Conservation (phyloP, 1,140 invertebrate species). For the Lycorma delicatula region DNA sequence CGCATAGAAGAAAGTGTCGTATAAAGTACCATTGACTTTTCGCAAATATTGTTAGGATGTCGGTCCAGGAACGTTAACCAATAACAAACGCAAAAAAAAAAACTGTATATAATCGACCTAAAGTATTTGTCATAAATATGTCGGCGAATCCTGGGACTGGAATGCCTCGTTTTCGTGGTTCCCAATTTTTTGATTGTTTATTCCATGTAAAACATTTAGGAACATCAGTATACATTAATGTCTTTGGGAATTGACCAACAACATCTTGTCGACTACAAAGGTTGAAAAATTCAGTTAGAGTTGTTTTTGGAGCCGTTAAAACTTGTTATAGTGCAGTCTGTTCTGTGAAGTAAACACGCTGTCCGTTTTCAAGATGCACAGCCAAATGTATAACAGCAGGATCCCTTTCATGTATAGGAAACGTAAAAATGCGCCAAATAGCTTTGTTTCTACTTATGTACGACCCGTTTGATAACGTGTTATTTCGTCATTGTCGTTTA, state of each 20-base stretch:
- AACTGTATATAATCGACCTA: conserved; percentile 36
- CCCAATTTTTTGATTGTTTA: conserved; percentile 19
- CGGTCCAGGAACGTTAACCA: conserved; percentile 38
- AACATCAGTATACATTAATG: conserved; percentile 30
- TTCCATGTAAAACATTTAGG: conserved; percentile 34
- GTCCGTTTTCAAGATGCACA: conserved; percentile 36
- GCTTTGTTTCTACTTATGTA: conserved; percentile 40
- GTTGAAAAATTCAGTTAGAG: conserved; percentile 38
- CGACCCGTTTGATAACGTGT: conserved; percentile 28
- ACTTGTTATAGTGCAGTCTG: conserved; percentile 28
- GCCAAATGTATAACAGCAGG: conserved; percentile 34
- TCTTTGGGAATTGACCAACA: conserved; percentile 30
- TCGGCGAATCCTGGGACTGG: conserved; percentile 29
- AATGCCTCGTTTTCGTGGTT: conserved; percentile 19
- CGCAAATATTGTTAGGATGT: conserved; percentile 35
- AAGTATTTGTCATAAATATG: conserved; percentile 24
- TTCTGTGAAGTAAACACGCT: conserved; percentile 37
- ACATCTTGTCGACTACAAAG: no score
- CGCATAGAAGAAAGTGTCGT: conserved; percentile 33
- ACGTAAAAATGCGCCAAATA: conserved; percentile 36
- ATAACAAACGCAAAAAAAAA: conserved; percentile 37
- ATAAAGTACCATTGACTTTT: conserved; percentile 32
- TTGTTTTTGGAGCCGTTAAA: conserved; percentile 33
- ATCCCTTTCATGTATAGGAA: conserved; percentile 34
- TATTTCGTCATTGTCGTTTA: conserved; percentile 2